Base-by-base conservation (phyloP, 2,797 vertebrate genomes). In the Lerista edwardsae region DNA sequence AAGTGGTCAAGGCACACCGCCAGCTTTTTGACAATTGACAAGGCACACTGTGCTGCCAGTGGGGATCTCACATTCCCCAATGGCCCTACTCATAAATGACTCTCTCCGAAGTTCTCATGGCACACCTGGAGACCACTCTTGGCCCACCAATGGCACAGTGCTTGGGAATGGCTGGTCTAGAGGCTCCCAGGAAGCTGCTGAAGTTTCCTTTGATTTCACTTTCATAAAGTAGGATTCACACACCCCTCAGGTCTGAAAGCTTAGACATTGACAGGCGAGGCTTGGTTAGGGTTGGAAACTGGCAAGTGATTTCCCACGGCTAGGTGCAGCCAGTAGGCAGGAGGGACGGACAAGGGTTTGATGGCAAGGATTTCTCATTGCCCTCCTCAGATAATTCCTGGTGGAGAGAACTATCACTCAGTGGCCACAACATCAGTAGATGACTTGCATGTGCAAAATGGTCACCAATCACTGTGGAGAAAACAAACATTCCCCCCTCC, bases 191-290 rank as follows among this genome's bases (percentile, higher is more conserved):
- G 51, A 23, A 47, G 51, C 6, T 6, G 21, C 57, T 51, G n/a
- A n/a, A 51, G 81, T 75, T 62, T 80, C 29, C 62, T 75, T 69
- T 75, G n/a, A 6, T 80, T 75, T 84, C 14, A 27, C 44, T 87
- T 39, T 17, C 31, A 34, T 59, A 19, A n/a, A 74, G 25, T 51
- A 31, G 14, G 72, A 47, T 83, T 36, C 47, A 39, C 47, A 31
- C 34, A 17, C 10, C 3, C 51, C 39, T 41, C 19, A 11, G 29
- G 14, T 47, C 76, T 25, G 65, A 71, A 71, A 57, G 71, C 64
- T 80, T 80, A 69, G 76, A 39, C 64, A 39, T 34, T 62, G 64
- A 10, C 17, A 62, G 34, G 29, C 41, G 44, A 31, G 36, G 65
- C 51, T 61, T 21, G 51, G 39, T 31, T 61, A 21, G 61, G 29